Evolutionary conservation across 2,797 vertebrate genomes (phyloP).

Genomic region (Dermochelys coriacea): DNA sequence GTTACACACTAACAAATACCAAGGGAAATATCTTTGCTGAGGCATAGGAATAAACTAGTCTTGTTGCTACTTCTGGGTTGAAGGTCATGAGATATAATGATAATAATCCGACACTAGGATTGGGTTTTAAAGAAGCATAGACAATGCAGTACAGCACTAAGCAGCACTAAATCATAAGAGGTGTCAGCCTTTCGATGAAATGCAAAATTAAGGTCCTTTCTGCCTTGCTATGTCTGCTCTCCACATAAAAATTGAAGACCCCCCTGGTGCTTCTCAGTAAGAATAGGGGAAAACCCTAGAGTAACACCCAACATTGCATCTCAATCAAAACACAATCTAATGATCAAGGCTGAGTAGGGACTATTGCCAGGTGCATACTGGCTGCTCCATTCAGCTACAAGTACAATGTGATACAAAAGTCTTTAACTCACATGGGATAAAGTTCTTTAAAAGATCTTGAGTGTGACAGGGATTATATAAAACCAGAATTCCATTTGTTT

Average conservation of each 20-base stretch:
- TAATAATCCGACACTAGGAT: not conserved
- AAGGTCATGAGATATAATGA: not conserved
- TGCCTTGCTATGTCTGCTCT: not conserved
- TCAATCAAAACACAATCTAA: not conserved
- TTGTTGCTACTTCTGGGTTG: not conserved
- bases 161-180: not conserved
- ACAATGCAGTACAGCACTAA: not conserved
- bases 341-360: not conserved
- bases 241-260: not conserved
- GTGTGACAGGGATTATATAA: not conserved
- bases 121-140: not conserved
- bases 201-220: not conserved
- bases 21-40: not conserved
- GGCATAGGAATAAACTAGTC: not conserved
- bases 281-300: not conserved
- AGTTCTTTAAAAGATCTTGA: not conserved
- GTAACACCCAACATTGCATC: not conserved
- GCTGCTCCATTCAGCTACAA: not conserved
- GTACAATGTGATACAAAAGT: not conserved
- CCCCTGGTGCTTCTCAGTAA: not conserved
- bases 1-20: not conserved
- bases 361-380: not conserved
- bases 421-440: not conserved
- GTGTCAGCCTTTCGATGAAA: not conserved
- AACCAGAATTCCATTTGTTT: conserved; percentile 16